Conservation (phyloP, 1,140 invertebrate genomes). For the Hypothenemus hampei region DNA sequence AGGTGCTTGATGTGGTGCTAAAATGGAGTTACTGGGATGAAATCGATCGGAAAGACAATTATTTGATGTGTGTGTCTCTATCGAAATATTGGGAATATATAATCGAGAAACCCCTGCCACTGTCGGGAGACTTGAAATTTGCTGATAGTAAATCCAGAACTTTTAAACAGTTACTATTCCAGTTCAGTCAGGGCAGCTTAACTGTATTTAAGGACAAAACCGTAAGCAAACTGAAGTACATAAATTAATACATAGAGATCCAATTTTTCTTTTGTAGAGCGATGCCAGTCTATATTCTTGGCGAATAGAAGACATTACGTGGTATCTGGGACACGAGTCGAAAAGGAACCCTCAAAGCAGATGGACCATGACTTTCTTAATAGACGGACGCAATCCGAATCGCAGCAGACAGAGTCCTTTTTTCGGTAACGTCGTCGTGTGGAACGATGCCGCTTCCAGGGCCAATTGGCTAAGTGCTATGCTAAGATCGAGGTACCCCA, state of each 20-base stretch:
- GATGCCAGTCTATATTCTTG: constrained; percentile 62
- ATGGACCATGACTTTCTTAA: constrained; percentile 74
- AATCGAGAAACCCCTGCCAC: constrained; percentile 50
- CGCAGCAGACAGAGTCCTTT: constrained; percentile 69
- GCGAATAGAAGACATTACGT: constrained; percentile 71
- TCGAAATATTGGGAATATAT: constrained; percentile 49
- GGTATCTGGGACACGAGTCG: constrained; percentile 76
- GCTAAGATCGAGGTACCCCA: constrained; percentile 60
- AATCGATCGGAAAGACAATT: constrained; percentile 73
- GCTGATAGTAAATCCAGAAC: constrained; percentile 70
- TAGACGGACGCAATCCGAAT: constrained; percentile 60
- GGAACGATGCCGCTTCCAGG: constrained; percentile 64
- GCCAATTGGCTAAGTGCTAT: constrained; percentile 72
- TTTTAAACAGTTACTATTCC: constrained; percentile 71
- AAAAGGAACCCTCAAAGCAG: constrained; percentile 73
- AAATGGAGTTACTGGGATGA: constrained; percentile 84
- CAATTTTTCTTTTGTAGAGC: constrained; percentile 49
- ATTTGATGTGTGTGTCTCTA: constrained; percentile 60
- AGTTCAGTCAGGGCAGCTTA: constrained; percentile 73
- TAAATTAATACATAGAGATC: background rate
- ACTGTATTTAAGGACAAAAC: constrained; percentile 74
- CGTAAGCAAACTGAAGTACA: constrained; percentile 45
- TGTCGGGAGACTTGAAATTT: constrained; percentile 68
- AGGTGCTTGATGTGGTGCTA: constrained; percentile 62
- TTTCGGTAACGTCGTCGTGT: constrained; percentile 73